Percentiles rank a stretch among this genome's conserved stretches.
Conservation (phyloP, 2,113 vertebrate species). For the Nothoprocta pentlandii region DNA sequence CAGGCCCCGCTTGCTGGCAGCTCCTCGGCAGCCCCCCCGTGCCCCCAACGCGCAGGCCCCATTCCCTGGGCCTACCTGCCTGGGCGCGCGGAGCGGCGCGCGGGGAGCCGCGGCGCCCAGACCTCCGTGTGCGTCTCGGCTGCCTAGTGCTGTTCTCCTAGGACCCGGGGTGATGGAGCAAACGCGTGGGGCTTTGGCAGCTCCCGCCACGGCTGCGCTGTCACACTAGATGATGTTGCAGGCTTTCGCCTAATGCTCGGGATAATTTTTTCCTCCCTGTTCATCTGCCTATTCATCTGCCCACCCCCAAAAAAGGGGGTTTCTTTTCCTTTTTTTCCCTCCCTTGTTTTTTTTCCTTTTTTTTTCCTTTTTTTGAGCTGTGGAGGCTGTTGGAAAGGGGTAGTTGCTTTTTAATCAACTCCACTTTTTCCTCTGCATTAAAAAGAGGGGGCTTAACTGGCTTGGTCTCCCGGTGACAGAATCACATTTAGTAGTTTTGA, state of each 20-base stretch:
- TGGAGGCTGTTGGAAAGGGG: background rate
- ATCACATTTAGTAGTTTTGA: background rate
- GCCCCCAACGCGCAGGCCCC: conserved; percentile 56
- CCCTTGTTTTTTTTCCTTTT: background rate
- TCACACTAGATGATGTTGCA: conserved; percentile 76
- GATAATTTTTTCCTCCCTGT: conserved; percentile 67
- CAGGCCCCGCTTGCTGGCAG: conserved; percentile 83
- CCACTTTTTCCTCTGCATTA: background rate
- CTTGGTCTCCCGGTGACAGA: conserved; percentile 41
- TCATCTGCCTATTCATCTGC: conserved; percentile 36
- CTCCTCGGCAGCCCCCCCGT: conserved; percentile 15
- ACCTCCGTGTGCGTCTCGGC: conserved; percentile 78
- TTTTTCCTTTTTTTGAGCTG: background rate
- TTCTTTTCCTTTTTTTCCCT: background rate
- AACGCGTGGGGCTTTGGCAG: conserved; percentile 75
- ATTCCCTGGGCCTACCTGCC: conserved; percentile 78
- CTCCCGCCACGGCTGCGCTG: conserved; percentile 74
- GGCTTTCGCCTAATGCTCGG: conserved; percentile 66
- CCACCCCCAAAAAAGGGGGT: background rate
- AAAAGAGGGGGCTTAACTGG: background rate
- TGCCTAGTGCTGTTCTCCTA: conserved; percentile 76
- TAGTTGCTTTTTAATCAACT: conserved; percentile 31
- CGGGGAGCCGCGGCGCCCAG: conserved; percentile 42
- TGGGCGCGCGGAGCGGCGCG: conserved; percentile 6
- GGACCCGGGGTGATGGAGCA: conserved; percentile 70